A percentile compares a stretch with the other conserved stretches of the same genome.
phyloP scores from a whole-genome alignment of 2,797 vertebrate genomes.

The Macropus fuliginosus region DNA sequence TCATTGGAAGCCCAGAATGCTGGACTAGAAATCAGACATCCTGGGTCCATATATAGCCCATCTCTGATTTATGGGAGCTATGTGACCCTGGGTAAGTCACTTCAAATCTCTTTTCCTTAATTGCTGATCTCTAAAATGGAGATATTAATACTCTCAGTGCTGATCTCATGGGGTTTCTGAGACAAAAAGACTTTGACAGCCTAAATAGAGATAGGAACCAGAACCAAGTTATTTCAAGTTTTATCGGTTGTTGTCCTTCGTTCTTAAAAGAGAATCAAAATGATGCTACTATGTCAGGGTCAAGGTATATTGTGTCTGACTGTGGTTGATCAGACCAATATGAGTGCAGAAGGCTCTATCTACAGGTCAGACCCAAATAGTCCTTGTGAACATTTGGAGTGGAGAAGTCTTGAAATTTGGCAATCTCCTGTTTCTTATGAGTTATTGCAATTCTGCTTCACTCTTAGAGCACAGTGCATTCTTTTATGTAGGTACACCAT shows the following conservation, averaged over 20 bases:
- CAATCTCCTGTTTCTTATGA: background rate
- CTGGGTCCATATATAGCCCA: background rate
- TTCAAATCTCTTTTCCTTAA: background rate
- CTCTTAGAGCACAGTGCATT: background rate
- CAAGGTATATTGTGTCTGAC: background rate
- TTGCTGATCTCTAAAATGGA: background rate
- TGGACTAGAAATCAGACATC: background rate
- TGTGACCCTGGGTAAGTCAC: background rate
- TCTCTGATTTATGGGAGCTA: background rate
- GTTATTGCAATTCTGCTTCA: background rate
- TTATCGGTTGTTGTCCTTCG: background rate
- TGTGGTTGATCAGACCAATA: background rate
- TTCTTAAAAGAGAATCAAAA: background rate
- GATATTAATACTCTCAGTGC: background rate
- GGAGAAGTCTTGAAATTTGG: background rate
- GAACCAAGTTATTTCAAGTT: background rate
- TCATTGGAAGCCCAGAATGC: background rate
- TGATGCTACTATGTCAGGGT: background rate
- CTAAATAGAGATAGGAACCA: background rate
- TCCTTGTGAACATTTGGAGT: background rate
- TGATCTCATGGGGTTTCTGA: background rate
- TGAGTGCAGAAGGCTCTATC: background rate
- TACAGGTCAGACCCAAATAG: background rate
- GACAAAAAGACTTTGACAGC: background rate
- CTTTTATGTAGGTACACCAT: background rate